Percentiles rank a stretch among this genome's conserved stretches.
Evolutionary conservation across 1,140 invertebrate genomes (phyloP).

Genomic region (Ridgeia piscesae): DNA sequence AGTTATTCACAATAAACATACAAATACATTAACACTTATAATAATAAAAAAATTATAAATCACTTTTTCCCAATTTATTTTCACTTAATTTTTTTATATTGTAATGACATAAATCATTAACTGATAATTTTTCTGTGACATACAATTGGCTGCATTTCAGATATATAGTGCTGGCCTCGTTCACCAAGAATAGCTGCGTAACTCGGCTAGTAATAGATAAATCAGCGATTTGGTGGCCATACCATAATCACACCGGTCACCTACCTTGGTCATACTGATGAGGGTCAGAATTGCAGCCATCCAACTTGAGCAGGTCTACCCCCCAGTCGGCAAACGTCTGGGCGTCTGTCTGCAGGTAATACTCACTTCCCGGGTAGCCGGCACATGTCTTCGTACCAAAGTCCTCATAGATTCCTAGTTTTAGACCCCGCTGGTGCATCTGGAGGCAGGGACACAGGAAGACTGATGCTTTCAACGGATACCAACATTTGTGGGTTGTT

Average conservation of each 20-base stretch:
- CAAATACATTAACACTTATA: no score
- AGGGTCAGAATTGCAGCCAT: slow-evolving; percentile 88
- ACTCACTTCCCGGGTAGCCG: slow-evolving; percentile 92
- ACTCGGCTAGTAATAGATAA: not conserved
- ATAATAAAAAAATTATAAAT: no score
- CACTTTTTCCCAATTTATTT: no score
- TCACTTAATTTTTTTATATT: no score
- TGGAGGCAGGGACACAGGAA: not conserved
- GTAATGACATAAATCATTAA: no score
- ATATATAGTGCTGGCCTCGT: no score
- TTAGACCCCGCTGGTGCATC: slow-evolving; percentile 67
- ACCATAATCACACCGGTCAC: not conserved
- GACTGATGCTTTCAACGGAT: no score
- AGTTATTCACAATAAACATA: no score
- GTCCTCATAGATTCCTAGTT: slow-evolving; percentile 97
- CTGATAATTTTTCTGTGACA: no score
- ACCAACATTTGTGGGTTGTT: no score
- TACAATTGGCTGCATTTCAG: not conserved
- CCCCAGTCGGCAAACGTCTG: slow-evolving; percentile 94
- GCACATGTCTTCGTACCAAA: slow-evolving; percentile 91
- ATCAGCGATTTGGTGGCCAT: not conserved
- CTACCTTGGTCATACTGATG: slow-evolving; percentile 57
- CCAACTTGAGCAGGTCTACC: slow-evolving; percentile 94
- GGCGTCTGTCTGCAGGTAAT: slow-evolving; percentile 82
- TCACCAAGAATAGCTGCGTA: no score